Evolutionary conservation across 2,797 vertebrate genomes (phyloP).

Genomic region (Poeciliopsis gracilis): DNA sequence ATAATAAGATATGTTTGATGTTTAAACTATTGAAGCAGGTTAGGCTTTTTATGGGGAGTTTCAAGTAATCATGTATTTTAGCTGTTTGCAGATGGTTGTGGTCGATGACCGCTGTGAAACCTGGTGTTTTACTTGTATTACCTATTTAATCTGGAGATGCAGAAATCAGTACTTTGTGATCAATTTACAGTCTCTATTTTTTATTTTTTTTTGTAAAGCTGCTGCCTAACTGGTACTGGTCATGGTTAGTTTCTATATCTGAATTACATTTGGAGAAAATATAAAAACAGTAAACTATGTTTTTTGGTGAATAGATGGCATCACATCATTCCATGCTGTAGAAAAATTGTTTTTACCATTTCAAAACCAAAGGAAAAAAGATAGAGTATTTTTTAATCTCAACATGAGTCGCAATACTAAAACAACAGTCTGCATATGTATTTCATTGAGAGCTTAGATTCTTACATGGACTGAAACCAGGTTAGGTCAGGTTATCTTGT

Average conservation of each 20-base stretch:
- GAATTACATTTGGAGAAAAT: background rate
- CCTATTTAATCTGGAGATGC: background rate
- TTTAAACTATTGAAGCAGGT: background rate
- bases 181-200: background rate
- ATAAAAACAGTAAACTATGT: background rate
- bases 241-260: background rate
- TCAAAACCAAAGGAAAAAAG: background rate
- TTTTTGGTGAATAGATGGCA: background rate
- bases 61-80: background rate
- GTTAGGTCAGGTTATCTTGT: background rate
- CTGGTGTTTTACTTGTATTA: background rate
- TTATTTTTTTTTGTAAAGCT: background rate
- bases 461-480: background rate
- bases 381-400: background rate
- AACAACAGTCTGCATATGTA: background rate
- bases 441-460: background rate
- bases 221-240: background rate
- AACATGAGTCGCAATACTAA: background rate
- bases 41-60: background rate
- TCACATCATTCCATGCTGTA: background rate
- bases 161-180: background rate
- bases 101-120: background rate
- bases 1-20: background rate
- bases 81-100: too few species aligned
- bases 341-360: background rate